A percentile compares a stretch with the other conserved stretches of the same genome.
These are phyloP conservation scores for Brachypodius melanocephalos DNA, from an alignment of 2,113 vertebrate species.

Conservation along the genomic window DNA sequence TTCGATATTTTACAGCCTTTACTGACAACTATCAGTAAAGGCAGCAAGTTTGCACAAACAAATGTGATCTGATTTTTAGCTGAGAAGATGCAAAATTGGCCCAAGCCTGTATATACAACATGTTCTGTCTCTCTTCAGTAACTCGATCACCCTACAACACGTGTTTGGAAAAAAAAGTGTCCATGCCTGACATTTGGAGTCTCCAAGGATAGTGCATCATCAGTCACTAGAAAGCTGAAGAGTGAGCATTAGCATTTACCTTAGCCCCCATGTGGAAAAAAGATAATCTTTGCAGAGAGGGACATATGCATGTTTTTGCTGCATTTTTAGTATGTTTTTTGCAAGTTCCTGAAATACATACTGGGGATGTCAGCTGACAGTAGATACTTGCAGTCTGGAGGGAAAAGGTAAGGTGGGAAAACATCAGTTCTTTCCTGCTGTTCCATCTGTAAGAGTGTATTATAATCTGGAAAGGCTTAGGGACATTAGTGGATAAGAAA, in stretches of 20 bases:
- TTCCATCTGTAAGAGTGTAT: not conserved
- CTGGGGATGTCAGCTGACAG: not conserved
- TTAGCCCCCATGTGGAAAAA: not conserved
- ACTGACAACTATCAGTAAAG: not conserved
- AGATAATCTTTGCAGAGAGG: not conserved
- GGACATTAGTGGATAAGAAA: not conserved
- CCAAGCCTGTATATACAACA: not conserved
- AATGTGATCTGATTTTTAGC: not conserved
- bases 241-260: not conserved
- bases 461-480: not conserved
- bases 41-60: not conserved
- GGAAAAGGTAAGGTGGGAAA: not conserved
- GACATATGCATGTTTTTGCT: not conserved
- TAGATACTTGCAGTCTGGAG: not conserved
- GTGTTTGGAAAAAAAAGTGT: not conserved
- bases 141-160: rapidly evolving
- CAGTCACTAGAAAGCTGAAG: not conserved
- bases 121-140: not conserved
- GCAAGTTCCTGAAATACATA: not conserved
- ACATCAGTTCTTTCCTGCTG: not conserved
- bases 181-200: not conserved
- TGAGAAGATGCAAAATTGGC: not conserved
- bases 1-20: not conserved
- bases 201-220: not conserved
- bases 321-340: not conserved